Base-by-base conservation (phyloP, 2,888 invertebrate species). In the Vanessa cardui region DNA sequence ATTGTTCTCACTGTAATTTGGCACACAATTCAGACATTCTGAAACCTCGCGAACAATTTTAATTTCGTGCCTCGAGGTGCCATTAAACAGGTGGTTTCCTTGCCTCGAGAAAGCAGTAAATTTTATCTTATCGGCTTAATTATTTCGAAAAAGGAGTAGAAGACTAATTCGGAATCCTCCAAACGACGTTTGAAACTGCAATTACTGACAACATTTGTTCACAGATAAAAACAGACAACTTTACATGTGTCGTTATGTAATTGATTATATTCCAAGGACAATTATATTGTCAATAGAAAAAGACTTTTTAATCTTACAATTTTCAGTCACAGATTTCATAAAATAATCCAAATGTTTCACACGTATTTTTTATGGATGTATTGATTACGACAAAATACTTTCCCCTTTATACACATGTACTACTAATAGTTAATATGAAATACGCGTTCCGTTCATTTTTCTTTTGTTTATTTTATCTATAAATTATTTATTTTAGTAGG, bases 81-180 rank as follows among this genome's bases (percentile, higher is more conserved):
- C 65, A 70, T 74, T 72, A 73, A 74, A 72, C 75, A 71, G 67
- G 74, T 74, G 67, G 72, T 69, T 65, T 58, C 54, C 60, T 64
- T 65, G 49, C 62, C 74, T 72, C 75, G 62, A 74, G 76, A 74
- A 76, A 73, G 80, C 80, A 75, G 85, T 89, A 87, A 87, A 88
- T 89, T 86, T 79, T 80, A 75, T 83, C 84, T 87, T 89, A 87
- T 87, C 87, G 81, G 73, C 79, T 77, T 87, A 86, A 89, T 87
- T 85, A 83, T 82, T 78, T 75, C 78, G 77, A 80, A 81, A 86
- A 83, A 79, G 81, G 83, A 83, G 86, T 82, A 83, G 77, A 78
- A 80, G 79, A 82, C 78, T 77, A 80, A 81, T 83, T 83, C 73
- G 74, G 75, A 56, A 47, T 49, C 76, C 73, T 82, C 84, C 85